Percentiles rank a stretch among this genome's conserved stretches.
Evolutionary conservation across 2,113 vertebrate species (phyloP).

Genomic region (Sander lucioperca): DNA sequence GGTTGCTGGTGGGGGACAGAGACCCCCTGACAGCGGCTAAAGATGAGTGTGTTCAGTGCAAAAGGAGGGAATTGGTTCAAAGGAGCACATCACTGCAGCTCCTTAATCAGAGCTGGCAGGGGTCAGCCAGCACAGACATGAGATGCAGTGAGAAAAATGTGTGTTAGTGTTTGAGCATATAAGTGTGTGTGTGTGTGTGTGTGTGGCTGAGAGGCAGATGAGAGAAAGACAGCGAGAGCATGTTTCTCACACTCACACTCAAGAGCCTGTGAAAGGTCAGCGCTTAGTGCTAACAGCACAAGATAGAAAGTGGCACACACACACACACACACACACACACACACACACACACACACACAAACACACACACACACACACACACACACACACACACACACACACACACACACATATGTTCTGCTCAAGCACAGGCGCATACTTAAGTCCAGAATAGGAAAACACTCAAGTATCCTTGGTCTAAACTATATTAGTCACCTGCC

Average conservation of each 20-base stretch:
- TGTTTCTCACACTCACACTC: constrained; percentile 93
- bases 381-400: constrained; percentile 27
- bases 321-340: constrained; percentile 44
- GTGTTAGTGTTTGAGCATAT: constrained; percentile 31
- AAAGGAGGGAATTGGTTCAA: constrained; percentile 91
- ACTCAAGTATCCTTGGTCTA: constrained; percentile 51
- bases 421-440: constrained; percentile 56
- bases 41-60: constrained; percentile 92
- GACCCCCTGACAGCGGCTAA: constrained; percentile 90
- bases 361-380: constrained; percentile 46
- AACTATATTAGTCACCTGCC: constrained; percentile 44
- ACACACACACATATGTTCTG: neutral
- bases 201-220: constrained; percentile 74
- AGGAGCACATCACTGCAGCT: constrained; percentile 95
- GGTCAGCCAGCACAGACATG: constrained; percentile 88
- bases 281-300: constrained; percentile 77
- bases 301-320: constrained; percentile 68
- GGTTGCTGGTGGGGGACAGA: constrained; percentile 73
- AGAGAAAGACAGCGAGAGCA: constrained; percentile 89
- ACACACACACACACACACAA: constrained; percentile 38
- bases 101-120: constrained; percentile 95
- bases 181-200: constrained; percentile 36
- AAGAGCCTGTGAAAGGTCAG: constrained; percentile 91
- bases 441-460: constrained; percentile 74
- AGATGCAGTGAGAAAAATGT: constrained; percentile 59